Conservation (phyloP, 2,888 invertebrate genomes). For the Stictocephala bisonia region DNA sequence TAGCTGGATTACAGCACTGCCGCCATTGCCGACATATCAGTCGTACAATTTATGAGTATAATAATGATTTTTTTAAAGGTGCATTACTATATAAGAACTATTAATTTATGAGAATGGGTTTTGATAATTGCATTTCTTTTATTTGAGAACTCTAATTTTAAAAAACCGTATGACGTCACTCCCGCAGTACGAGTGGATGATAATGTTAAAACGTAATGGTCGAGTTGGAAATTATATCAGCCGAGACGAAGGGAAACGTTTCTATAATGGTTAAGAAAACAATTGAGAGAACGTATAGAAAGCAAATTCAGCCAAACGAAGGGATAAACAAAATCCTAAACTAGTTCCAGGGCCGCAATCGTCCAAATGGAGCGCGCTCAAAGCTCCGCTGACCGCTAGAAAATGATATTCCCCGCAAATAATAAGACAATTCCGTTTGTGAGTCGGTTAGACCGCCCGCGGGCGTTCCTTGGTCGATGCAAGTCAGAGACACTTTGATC, state of each 20-base stretch:
- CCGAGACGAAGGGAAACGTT: conserved; percentile 6
- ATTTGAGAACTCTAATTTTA: no score
- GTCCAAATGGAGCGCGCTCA: conserved; percentile 29
- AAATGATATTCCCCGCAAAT: conserved; percentile 39
- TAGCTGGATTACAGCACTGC: no score
- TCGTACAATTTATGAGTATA: no score
- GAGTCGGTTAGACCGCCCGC: conserved; percentile 5
- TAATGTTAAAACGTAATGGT: no score
- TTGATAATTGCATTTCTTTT: no score
- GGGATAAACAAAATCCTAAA: conserved; percentile 37
- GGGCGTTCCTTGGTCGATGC: not conserved
- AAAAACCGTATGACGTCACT: no score
- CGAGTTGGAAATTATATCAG: not conserved
- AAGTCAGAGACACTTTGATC: conserved; percentile 12
- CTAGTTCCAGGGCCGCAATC: conserved; percentile 21
- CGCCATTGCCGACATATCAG: no score
- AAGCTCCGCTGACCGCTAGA: not conserved
- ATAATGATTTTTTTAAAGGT: no score
- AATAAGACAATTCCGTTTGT: conserved; percentile 37
- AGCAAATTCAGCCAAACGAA: conserved; percentile 16
- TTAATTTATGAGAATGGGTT: no score
- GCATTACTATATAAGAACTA: no score
- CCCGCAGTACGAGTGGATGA: no score
- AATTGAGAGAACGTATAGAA: conserved; percentile 15
- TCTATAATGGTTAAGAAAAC: conserved; percentile 36